These are phyloP conservation scores for Trissonchulus latispiculum DNA, from an alignment of 2,888 invertebrate species.

Conservation along the genomic window DNA sequence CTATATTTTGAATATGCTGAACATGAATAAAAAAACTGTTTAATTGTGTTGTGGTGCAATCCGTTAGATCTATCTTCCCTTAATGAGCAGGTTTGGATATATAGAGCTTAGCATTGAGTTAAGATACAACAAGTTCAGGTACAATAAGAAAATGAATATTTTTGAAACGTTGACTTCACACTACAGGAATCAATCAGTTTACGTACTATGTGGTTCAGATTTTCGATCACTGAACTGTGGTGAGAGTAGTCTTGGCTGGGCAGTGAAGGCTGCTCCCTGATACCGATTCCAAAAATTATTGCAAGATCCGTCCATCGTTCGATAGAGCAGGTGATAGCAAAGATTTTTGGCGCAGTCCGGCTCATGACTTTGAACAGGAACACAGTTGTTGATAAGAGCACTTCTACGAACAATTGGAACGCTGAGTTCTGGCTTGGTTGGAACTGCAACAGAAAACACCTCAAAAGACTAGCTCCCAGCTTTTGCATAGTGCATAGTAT, in stretches of 20 bases:
- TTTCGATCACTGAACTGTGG: conserved; percentile 5
- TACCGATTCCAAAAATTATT: conserved; percentile 81
- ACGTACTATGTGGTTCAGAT: not conserved
- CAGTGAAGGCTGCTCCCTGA: conserved; percentile 68
- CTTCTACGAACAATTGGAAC: not conserved
- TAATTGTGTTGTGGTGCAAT: too few relatives aligned
- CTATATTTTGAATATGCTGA: too few relatives aligned
- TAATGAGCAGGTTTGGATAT: too few relatives aligned
- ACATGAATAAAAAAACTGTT: too few relatives aligned
- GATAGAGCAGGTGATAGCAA: conserved; percentile 79
- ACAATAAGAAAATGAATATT: too few relatives aligned
- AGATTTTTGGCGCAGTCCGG: conserved; percentile 39
- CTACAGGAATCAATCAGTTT: too few relatives aligned
- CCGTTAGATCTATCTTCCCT: too few relatives aligned
- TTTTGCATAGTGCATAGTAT: too few relatives aligned
- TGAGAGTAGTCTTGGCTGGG: not conserved
- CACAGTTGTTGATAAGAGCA: not conserved
- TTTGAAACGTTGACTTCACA: too few relatives aligned
- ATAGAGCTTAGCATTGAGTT: too few relatives aligned
- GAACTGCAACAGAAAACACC: not conserved
- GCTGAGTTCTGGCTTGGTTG: not conserved
- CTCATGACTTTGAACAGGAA: not conserved
- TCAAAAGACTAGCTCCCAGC: too few relatives aligned
- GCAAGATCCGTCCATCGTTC: conserved; percentile 82
- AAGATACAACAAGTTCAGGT: too few relatives aligned